These are phyloP conservation scores for Australoheros scitulus DNA, from an alignment of 2,113 vertebrate genomes.

Conservation along the genomic window DNA sequence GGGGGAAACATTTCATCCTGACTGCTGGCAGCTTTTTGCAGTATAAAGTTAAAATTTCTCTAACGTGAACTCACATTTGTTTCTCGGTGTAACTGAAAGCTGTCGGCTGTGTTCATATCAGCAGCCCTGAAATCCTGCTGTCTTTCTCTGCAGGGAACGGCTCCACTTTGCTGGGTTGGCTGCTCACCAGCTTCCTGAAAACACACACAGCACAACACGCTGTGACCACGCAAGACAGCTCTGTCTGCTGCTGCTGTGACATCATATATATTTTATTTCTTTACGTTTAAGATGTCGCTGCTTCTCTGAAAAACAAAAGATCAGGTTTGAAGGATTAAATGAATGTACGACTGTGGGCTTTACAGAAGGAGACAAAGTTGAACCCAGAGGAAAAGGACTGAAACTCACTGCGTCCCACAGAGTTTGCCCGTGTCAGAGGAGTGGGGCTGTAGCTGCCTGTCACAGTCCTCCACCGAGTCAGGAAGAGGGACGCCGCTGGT, in stretches of 20 bases:
- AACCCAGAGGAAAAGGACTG: not conserved
- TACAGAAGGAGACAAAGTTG: not conserved
- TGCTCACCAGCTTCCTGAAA: slow-evolving; percentile 33
- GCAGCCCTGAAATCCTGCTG: not conserved
- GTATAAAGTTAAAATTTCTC: not conserved
- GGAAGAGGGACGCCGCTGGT: slow-evolving; percentile 75
- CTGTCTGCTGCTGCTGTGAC: not conserved
- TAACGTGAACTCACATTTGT: not conserved
- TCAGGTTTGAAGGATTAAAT: too few species aligned
- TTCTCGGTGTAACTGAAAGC: not conserved
- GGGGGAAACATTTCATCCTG: not conserved
- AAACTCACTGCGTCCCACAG: slow-evolving; percentile 49
- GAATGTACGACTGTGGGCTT: too few species aligned
- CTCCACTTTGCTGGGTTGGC: slow-evolving; percentile 7
- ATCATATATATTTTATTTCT: not conserved
- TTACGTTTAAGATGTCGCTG: not conserved
- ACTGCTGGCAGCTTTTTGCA: not conserved
- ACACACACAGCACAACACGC: not conserved
- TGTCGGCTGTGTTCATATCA: not conserved
- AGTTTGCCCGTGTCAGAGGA: not conserved
- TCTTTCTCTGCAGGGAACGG: slow-evolving; percentile 11
- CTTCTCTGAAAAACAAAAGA: not conserved
- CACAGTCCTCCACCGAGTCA: slow-evolving; percentile 75
- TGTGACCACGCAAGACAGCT: not conserved
- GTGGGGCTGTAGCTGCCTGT: slow-evolving; percentile 53